phyloP scores from a whole-genome alignment of 30 jellyfish, hydroid and myxozoan species.

The Aurelia sp. region DNA sequence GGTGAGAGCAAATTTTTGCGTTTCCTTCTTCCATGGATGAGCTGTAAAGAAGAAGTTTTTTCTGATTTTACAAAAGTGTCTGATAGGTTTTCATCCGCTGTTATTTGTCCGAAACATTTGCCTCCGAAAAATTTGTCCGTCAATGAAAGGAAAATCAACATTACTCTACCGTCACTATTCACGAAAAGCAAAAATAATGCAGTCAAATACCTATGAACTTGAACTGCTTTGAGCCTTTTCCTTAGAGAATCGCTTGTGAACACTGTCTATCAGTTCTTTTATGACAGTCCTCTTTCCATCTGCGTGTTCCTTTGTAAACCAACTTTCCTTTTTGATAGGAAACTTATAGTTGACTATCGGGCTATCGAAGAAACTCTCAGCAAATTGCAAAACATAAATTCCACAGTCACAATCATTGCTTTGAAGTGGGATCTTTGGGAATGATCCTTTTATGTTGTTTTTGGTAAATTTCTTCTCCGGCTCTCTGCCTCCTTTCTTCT shows the following conservation, averaged over 20 bases:
- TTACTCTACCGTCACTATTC: too few relatives aligned
- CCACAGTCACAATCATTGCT: constrained; percentile 99
- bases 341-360: constrained; percentile 68
- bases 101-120: too few relatives aligned
- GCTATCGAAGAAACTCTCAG: constrained; percentile 75
- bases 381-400: constrained; percentile 86
- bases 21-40: too few relatives aligned
- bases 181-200: too few relatives aligned
- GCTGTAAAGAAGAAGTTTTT: too few relatives aligned
- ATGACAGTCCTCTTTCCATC: constrained; percentile 72
- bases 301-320: constrained; percentile 81
- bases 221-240: background rate
- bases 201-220: too few relatives aligned
- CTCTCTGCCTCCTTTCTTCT: constrained; percentile 51
- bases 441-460: constrained; percentile 80
- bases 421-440: constrained; percentile 90
- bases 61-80: too few relatives aligned
- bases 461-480: constrained; percentile 66
- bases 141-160: too few relatives aligned
- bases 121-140: too few relatives aligned
- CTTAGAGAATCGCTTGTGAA: constrained; percentile 31
- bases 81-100: too few relatives aligned
- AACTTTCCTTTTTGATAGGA: constrained; percentile 72
- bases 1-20: too few relatives aligned
- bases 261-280: constrained; percentile 22